These are phyloP conservation scores for Corvus hawaiiensis DNA, from an alignment of 2,113 vertebrate species.

Conservation along the genomic window DNA sequence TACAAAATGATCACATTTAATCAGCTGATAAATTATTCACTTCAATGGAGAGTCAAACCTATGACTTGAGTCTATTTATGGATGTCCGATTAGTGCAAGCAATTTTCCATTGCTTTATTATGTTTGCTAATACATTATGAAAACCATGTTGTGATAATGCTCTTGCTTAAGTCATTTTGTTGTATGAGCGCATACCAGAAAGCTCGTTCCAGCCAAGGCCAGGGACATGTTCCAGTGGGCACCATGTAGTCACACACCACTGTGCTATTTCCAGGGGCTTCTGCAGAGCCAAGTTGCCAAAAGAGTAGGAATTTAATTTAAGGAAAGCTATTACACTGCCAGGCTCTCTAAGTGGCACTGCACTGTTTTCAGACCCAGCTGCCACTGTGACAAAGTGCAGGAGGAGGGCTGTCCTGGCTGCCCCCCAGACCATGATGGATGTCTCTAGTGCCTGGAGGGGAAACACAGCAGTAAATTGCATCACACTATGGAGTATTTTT, in stretches of 20 bases:
- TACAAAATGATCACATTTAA: conserved; percentile 46
- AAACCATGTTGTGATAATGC: background rate
- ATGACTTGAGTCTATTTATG: conserved; percentile 26
- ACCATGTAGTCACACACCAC: background rate
- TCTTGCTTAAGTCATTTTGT: background rate
- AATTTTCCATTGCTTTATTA: conserved; percentile 41
- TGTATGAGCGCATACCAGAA: background rate
- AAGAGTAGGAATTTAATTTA: background rate
- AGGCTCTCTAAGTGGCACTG: background rate
- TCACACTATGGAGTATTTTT: background rate
- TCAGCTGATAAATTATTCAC: conserved; percentile 61
- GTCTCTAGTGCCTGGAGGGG: background rate
- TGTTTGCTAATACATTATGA: conserved; percentile 43
- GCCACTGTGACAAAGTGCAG: background rate
- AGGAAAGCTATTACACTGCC: background rate
- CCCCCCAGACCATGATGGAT: background rate
- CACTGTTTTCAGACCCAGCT: background rate
- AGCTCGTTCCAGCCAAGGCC: background rate
- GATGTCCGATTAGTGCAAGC: conserved; percentile 28
- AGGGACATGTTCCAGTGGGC: background rate
- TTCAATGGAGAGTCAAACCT: conserved; percentile 25
- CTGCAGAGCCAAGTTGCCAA: background rate
- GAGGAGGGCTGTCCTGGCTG: background rate
- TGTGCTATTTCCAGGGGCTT: background rate
- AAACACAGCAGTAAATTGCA: background rate